Conservation (phyloP, 2,797 vertebrate species). For the Paramormyrops hopkinsi region DNA sequence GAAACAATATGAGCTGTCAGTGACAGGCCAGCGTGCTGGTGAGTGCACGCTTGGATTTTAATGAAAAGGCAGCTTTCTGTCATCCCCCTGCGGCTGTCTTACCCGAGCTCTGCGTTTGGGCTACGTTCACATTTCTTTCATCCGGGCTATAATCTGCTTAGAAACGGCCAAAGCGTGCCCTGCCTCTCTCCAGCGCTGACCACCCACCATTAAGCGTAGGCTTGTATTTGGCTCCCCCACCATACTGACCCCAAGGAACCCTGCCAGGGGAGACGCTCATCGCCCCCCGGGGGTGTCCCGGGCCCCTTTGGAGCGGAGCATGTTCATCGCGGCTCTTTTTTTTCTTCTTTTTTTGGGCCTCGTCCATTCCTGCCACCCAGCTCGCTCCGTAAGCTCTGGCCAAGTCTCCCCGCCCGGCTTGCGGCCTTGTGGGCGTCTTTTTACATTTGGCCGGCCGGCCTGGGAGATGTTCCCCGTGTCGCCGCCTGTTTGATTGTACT, state of each 20-base stretch:
- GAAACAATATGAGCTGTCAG: not conserved
- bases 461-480: not conserved
- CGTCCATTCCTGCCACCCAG: conserved; percentile 4
- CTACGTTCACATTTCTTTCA: not conserved
- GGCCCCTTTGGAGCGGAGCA: not conserved
- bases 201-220: conserved; percentile 11
- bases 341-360: not conserved
- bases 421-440: not conserved
- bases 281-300: not conserved
- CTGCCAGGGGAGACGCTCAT: not conserved
- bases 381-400: not conserved
- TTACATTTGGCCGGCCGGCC: not conserved
- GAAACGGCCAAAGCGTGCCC: not conserved
- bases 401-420: not conserved
- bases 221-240: not conserved
- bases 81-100: not conserved
- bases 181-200: not conserved
- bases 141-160: conserved; percentile 6
- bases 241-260: not conserved
- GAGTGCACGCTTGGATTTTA: conserved; percentile 2
- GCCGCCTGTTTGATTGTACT: conserved; percentile 1
- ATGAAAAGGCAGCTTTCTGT: conserved; percentile 10
- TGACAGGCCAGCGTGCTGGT: not conserved
- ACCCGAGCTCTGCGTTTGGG: not conserved
- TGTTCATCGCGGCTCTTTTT: not conserved